Conservation (phyloP, 2,113 vertebrate genomes). For the Mesembrinibis cayennensis region DNA sequence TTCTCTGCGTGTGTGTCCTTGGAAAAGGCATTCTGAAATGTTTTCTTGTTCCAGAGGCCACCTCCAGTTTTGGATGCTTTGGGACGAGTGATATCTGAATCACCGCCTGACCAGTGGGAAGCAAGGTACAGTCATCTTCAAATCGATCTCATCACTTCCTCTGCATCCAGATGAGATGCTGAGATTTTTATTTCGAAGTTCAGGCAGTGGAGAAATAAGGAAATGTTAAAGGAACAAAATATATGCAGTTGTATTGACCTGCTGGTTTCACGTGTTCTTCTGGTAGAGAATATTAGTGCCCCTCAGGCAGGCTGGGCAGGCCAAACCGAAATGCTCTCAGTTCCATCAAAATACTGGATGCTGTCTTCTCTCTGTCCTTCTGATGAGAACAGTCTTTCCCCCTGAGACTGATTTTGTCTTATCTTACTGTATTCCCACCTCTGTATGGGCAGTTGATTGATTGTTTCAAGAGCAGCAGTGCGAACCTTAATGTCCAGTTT, state of each 20-base stretch:
- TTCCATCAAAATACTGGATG: background rate
- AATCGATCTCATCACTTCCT: background rate
- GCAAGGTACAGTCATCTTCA: conserved; percentile 82
- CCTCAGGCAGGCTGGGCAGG: background rate
- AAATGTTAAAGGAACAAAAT: background rate
- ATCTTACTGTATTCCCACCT: background rate
- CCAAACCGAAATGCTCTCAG: background rate
- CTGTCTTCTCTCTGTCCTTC: background rate
- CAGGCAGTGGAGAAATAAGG: background rate
- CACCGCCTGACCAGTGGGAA: conserved; percentile 97
- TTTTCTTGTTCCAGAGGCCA: conserved; percentile 79
- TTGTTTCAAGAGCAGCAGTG: background rate
- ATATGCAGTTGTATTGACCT: background rate
- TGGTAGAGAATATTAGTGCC: background rate
- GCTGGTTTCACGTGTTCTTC: background rate
- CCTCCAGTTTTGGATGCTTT: conserved; percentile 94
- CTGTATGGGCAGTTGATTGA: background rate
- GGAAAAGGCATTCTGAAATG: background rate
- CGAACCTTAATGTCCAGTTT: background rate
- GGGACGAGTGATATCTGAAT: conserved; percentile 94
- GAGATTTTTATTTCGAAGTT: background rate
- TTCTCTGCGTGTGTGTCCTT: rapidly evolving
- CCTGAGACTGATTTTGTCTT: background rate
- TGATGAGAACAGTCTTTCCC: background rate
- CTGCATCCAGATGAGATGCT: background rate